Evolutionary conservation across 2,797 vertebrate species (phyloP), one percentile per base, ranked within the genome.

Genomic region (Sciurus vulgaris): DNA sequence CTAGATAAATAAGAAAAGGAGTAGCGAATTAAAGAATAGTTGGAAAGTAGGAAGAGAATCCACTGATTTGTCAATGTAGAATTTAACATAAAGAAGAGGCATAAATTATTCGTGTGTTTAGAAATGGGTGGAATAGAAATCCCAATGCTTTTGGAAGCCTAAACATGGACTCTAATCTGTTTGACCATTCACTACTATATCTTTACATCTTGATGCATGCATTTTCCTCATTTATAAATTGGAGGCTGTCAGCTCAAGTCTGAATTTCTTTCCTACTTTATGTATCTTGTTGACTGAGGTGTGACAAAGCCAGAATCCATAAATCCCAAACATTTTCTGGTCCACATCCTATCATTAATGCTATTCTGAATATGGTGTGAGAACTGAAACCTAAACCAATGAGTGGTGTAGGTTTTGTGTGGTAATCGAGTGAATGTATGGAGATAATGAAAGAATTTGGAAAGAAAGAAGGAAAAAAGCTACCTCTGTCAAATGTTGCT

Each of bases 251-350:
- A 86, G 9, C 44, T 83, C n/a, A 22, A 41, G 11, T 87, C 56
- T 65, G n/a, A 83, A 35, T 35, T 94, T 18, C 13, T n/a, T 93
- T 95, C 26, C 22, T 86, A 44, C 18, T 91, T 91, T 78, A 59
- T 8, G 78, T 72, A 17, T 72, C 54, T 87, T 56, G 78, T 59
- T 69, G 61, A 56, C 22, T 38, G 30, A 47, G 13, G 7, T 69
- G 4, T 89, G 65, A 81, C 82, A 81, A 70, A 76, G 49, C 6
- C 28, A 30, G 30, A 74, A 84, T 56, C 18, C 28, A 65, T 38
- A n/a, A 82, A 51, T 59, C 17, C 22, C 79, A 87, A 61, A 70
- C 30, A 78, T 63, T 54, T 81, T 86, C 65, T 87, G 35, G 26
- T 59, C 30, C 28, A 7, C 74, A 15, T 51, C 69, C 2, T 49